Base-by-base conservation (phyloP, 2,113 vertebrate species). In the Ochotona curzoniae region DNA sequence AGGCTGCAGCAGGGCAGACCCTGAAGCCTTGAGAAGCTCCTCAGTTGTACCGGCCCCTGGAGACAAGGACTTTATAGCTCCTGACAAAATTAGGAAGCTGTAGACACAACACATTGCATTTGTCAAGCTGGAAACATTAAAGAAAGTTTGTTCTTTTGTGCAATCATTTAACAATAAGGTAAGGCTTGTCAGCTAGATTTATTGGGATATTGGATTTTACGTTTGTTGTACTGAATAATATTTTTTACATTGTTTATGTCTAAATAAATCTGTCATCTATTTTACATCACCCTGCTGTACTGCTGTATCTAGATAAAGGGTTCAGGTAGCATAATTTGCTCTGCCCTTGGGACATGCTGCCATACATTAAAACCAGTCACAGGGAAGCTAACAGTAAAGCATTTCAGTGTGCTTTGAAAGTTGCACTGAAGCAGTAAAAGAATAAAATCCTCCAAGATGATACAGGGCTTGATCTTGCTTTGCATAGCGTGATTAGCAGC, bases 231-330 rank as follows among this genome's bases (percentile, higher is more conserved):
- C 95, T 12, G 38, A 95, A 96, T 97, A 95, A 96, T 95, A 97
- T 96, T 97, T 97, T 97, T 97, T 96, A 97, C 92, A 95, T 96
- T 97, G 96, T 97, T 97, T 97, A 96, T 95, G 92, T 96, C 93
- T 97, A 97, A 96, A 97, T 97, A 97, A 97, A 97, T 97, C 97
- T 97, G 95, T 97, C 96, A 93, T 90, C 96, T 95, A 82, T 93
- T 97, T 97, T 94, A 97, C 85, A 96, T 95, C 0, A 0, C 94
- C 87, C 92, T 92, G 74, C 95, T 94, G 96, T 93, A 89, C 95
- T 97, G 94, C 90, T 95, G 96, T 92, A 90, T 94, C 94, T 76
- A 96, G 94, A 97, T 95, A 97, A 97, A 96, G 92, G 87, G 84
- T 95, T 97, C 93, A 92, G 95, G 95, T 89, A 96, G 96, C 79